Percentiles rank a stretch among this genome's conserved stretches.
These are phyloP conservation scores for Ascaphus truei DNA, from an alignment of 2,113 vertebrate species.

Conservation along the genomic window DNA sequence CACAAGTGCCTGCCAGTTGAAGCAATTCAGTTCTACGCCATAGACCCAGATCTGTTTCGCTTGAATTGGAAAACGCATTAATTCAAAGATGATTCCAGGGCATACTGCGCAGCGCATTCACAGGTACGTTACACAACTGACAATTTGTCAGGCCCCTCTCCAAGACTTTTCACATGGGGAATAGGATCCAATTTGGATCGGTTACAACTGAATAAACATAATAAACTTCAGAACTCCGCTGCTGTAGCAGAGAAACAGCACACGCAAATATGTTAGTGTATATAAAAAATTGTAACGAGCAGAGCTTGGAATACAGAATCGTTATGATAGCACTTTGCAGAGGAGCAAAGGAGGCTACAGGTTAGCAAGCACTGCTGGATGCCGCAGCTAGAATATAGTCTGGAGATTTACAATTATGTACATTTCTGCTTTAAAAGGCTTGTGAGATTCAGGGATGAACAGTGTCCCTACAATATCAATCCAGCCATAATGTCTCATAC, in stretches of 20 bases:
- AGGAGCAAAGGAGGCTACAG: not conserved
- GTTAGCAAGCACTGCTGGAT: not conserved
- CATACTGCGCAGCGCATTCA: conserved; percentile 50
- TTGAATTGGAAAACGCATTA: conserved; percentile 52
- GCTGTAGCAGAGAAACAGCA: conserved; percentile 48
- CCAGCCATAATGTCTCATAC: too few relatives aligned
- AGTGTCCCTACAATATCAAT: not conserved
- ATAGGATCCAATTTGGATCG: conserved; percentile 52
- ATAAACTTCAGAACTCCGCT: conserved; percentile 40
- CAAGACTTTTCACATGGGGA: conserved; percentile 45
- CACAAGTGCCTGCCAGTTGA: conserved; percentile 42
- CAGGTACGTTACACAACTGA: conserved; percentile 50
- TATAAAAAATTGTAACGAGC: not conserved
- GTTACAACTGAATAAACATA: conserved; percentile 46
- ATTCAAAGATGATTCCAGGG: conserved; percentile 51
- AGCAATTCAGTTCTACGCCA: conserved; percentile 48
- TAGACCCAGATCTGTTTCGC: conserved; percentile 44
- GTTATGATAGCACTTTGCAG: not conserved
- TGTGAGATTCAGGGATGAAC: not conserved
- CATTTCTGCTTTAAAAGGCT: conserved; percentile 13
- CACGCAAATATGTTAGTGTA: not conserved
- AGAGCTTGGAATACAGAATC: not conserved
- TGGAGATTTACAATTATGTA: not conserved
- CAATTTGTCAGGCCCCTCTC: conserved; percentile 51
- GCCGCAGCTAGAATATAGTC: not conserved